Evolutionary conservation across 2,113 vertebrate species (phyloP).

Genomic region (Dermatemys mawii): DNA sequence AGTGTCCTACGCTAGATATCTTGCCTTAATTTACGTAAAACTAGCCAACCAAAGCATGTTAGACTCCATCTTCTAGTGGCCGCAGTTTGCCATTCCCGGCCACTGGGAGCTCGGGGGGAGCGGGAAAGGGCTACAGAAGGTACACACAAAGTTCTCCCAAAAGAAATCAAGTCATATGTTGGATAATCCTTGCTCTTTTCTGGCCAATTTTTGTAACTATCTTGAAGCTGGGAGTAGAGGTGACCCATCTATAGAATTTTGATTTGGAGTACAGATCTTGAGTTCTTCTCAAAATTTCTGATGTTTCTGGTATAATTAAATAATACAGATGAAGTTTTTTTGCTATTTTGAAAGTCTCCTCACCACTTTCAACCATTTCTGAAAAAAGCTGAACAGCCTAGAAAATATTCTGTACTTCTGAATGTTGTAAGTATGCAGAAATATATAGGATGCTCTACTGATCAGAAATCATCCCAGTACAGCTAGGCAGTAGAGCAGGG

Average conservation of each 20-base stretch:
- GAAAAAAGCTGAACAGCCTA: not conserved
- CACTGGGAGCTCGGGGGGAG: too few relatives aligned
- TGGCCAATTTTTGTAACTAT: not conserved
- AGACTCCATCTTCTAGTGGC: not conserved
- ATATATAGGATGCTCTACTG: not conserved
- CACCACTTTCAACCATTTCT: not conserved
- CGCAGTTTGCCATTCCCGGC: too few relatives aligned
- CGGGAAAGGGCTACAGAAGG: too few relatives aligned
- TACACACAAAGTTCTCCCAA: not conserved
- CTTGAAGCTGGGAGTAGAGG: not conserved
- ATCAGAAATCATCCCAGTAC: not conserved
- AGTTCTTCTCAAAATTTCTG: not conserved
- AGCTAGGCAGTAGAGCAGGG: not conserved
- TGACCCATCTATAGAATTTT: not conserved
- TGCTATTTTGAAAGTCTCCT: not conserved
- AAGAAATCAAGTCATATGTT: not conserved
- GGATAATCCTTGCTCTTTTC: not conserved
- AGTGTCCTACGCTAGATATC: not conserved
- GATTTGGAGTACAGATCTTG: not conserved
- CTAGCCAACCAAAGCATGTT: not conserved
- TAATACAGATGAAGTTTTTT: not conserved
- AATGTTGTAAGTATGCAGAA: not conserved
- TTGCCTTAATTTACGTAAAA: not conserved
- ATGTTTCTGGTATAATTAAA: not conserved
- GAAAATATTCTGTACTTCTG: not conserved